These are phyloP conservation scores for Xenops minutus DNA, from an alignment of 2,797 vertebrate species.

Conservation along the genomic window DNA sequence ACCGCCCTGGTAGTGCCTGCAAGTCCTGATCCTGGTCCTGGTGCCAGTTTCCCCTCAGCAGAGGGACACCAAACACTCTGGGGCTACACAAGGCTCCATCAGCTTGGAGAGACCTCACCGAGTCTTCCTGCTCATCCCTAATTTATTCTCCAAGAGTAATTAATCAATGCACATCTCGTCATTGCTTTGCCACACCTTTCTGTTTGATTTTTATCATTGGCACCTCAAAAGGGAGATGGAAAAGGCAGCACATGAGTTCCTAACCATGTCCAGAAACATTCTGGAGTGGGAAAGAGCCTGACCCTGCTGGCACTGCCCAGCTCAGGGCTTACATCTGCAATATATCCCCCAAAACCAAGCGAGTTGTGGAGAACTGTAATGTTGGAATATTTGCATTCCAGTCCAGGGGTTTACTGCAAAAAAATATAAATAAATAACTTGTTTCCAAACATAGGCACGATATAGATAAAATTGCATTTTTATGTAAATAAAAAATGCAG, in stretches of 20 bases:
- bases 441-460: background rate
- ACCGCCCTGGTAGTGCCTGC: accelerated
- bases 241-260: background rate
- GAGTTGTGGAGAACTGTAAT: background rate
- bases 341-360: background rate
- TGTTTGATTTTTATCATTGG: background rate
- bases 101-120: background rate
- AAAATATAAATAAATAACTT: background rate
- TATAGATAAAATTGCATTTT: background rate
- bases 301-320: background rate
- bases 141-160: conserved; percentile 28
- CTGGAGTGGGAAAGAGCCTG: background rate
- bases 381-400: background rate
- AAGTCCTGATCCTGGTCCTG: background rate
- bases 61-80: background rate
- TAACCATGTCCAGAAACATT: background rate
- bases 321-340: background rate
- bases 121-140: background rate
- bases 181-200: background rate
- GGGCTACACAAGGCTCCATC: background rate
- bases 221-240: background rate
- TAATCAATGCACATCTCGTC: background rate
- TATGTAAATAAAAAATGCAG: background rate
- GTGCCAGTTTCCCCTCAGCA: background rate
- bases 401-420: background rate